phyloP scores from a whole-genome alignment of 2,797 vertebrate species.

The Hemibagrus guttatus region DNA sequence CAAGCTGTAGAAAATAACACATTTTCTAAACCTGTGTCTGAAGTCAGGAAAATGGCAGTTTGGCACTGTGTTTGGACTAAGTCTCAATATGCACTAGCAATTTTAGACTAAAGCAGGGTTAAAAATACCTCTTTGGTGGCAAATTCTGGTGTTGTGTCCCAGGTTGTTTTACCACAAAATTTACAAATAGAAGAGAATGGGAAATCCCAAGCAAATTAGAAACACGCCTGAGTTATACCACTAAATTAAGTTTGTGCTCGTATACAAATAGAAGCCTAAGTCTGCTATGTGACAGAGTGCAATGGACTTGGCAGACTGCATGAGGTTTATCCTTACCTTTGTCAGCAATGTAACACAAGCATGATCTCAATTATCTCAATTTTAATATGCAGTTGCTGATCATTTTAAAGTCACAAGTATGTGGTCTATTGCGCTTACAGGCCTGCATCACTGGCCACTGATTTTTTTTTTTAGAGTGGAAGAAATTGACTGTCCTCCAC shows the following conservation, averaged over 20 bases:
- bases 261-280: not conserved
- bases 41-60: not conserved
- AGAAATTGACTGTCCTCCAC: not conserved
- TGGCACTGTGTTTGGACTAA: conserved; percentile 5
- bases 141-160: not conserved
- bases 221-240: not conserved
- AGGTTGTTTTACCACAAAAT: not conserved
- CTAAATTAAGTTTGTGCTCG: not conserved
- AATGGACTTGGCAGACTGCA: not conserved
- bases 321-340: not conserved
- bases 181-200: not conserved
- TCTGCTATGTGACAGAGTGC: not conserved
- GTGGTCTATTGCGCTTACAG: not conserved
- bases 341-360: not conserved
- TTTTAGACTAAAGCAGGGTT: not conserved
- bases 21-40: not conserved
- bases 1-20: not conserved
- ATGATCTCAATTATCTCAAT: not conserved
- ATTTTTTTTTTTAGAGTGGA: not conserved
- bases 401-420: not conserved
- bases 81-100: conserved; percentile 13
- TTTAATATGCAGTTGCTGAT: no score
- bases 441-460: not conserved
- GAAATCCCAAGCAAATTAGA: conserved; percentile 11
- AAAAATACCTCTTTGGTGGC: not conserved